Evolutionary conservation across 2,888 invertebrate species (phyloP).

Genomic region (Heliconius aoede): DNA sequence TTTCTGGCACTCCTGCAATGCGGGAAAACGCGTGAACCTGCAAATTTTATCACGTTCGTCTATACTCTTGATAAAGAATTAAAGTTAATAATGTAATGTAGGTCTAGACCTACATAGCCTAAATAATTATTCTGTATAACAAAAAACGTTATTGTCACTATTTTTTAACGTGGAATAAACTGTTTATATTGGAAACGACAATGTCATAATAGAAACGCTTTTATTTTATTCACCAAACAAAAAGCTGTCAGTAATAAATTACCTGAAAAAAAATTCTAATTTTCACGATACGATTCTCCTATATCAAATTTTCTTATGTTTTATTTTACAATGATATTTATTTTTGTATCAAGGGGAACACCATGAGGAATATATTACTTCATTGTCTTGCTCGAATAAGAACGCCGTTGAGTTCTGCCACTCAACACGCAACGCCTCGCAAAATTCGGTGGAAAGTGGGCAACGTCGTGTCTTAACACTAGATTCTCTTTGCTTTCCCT

Average conservation of each 20-base stretch:
- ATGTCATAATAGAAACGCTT: conserved; percentile 1
- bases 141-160: background rate
- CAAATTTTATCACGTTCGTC: too few relatives aligned
- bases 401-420: too few relatives aligned
- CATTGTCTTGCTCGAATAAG: too few relatives aligned
- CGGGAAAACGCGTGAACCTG: too few relatives aligned
- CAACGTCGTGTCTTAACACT: background rate
- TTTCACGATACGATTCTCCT: background rate
- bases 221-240: conserved; percentile 7
- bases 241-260: conserved; percentile 9
- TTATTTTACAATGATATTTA: background rate
- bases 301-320: background rate
- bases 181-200: background rate
- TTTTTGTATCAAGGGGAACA: too few relatives aligned
- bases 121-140: background rate
- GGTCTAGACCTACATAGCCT: background rate
- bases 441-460: too few relatives aligned
- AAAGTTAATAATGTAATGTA: background rate
- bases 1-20: too few relatives aligned
- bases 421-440: too few relatives aligned
- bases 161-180: conserved; percentile 1
- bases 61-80: background rate
- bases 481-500: background rate
- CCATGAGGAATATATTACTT: too few relatives aligned
- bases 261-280: background rate